These are phyloP conservation scores for Scolopax bukidnonensis DNA, from an alignment of 2,797 vertebrate species.

Conservation along the genomic window DNA sequence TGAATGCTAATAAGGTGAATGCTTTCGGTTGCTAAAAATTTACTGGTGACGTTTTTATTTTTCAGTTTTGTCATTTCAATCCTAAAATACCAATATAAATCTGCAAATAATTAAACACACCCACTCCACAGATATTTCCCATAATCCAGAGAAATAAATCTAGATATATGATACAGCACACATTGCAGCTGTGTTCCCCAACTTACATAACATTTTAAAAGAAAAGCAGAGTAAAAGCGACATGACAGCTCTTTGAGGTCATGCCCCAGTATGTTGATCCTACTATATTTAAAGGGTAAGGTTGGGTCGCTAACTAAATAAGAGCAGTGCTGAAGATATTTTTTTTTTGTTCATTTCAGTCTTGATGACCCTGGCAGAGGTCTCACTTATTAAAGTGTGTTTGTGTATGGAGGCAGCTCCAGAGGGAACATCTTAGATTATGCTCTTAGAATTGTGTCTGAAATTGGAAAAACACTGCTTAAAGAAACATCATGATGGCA, in stretches of 20 bases:
- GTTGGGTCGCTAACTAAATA: slow-evolving; percentile 70
- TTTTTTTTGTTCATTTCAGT: slow-evolving; percentile 60
- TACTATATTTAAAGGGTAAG: slow-evolving; percentile 71
- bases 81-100: slow-evolving; percentile 29
- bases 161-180: slow-evolving; percentile 61
- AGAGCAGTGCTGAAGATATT: slow-evolving; percentile 36
- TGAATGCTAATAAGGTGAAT: slow-evolving; percentile 71
- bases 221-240: slow-evolving; percentile 61
- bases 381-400: slow-evolving; percentile 75
- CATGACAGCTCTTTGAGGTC: slow-evolving; percentile 64
- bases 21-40: slow-evolving; percentile 76
- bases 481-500: slow-evolving; percentile 54
- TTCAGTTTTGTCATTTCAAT: slow-evolving; percentile 55
- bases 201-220: slow-evolving; percentile 69
- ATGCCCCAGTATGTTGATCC: slow-evolving; percentile 55
- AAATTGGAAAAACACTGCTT: slow-evolving; percentile 61
- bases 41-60: slow-evolving; percentile 81
- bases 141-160: slow-evolving; percentile 51
- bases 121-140: slow-evolving; percentile 22
- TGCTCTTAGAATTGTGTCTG: slow-evolving; percentile 55
- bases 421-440: slow-evolving; percentile 70
- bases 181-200: slow-evolving; percentile 36
- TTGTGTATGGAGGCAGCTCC: slow-evolving; percentile 71
- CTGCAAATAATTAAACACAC: slow-evolving; percentile 49
- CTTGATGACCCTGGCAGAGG: slow-evolving; percentile 73